Percentiles rank a stretch among this genome's conserved stretches.
These are phyloP conservation scores for Calcarius lapponicus DNA, from an alignment of 2,797 vertebrate genomes.

Conservation along the genomic window DNA sequence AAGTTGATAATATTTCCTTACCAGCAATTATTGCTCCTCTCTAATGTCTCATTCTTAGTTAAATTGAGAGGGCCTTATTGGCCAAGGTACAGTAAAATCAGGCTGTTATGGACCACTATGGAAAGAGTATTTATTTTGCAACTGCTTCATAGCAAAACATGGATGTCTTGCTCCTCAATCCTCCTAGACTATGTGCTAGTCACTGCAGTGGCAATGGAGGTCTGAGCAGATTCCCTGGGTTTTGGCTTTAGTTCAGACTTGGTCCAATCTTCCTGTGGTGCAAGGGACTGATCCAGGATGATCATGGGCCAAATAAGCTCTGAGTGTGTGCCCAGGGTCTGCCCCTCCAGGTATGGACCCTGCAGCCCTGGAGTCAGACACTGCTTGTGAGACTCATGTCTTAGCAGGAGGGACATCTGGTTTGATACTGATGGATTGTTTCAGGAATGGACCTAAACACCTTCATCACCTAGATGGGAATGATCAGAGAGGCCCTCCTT, in stretches of 20 bases:
- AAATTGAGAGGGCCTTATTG: not conserved
- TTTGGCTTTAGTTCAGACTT: not conserved
- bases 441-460: not conserved
- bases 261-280: not conserved
- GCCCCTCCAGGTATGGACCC: fast-evolving
- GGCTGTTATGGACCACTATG: not conserved
- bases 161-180: not conserved
- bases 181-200: not conserved
- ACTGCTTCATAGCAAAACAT: not conserved
- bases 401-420: not conserved
- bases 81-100: not conserved
- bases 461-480: not conserved
- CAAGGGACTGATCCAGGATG: fast-evolving
- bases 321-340: not conserved
- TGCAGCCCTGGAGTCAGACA: not conserved
- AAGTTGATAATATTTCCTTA: not conserved
- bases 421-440: not conserved
- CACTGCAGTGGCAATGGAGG: not conserved
- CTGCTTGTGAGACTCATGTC: fast-evolving
- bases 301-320: not conserved
- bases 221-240: not conserved
- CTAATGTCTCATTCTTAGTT: not conserved
- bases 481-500: not conserved
- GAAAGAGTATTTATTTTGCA: not conserved
- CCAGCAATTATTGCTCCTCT: not conserved